phyloP scores from a whole-genome alignment of 2,797 vertebrate genomes.

The Nannoperca obscura region DNA sequence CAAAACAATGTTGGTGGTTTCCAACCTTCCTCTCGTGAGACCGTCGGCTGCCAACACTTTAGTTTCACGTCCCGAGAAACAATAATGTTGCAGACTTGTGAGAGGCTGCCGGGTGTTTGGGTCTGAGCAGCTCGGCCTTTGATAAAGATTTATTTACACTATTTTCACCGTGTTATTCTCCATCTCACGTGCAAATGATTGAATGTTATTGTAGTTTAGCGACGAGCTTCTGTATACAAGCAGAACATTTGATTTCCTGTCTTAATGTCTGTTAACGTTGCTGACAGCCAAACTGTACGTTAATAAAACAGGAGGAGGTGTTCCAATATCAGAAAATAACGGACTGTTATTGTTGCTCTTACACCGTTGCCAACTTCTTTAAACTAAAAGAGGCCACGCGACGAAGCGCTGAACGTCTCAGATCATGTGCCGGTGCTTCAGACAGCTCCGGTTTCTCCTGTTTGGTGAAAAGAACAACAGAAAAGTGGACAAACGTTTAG shows the following conservation, averaged over 20 bases:
- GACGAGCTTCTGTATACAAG: neutral
- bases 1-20: slow-evolving; percentile 2
- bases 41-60: neutral
- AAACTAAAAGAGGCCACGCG: neutral
- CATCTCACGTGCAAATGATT: fast-evolving
- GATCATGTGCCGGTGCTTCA: too few relatives aligned
- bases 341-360: neutral
- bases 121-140: slow-evolving; percentile 19
- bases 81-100: neutral
- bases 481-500: neutral
- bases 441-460: too few relatives aligned
- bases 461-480: too few relatives aligned
- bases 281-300: neutral
- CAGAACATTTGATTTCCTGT: neutral
- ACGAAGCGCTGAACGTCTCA: neutral
- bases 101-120: neutral
- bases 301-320: neutral
- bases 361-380: neutral
- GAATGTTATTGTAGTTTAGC: neutral
- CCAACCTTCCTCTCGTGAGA: slow-evolving; percentile 15
- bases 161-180: neutral
- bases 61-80: slow-evolving; percentile 32
- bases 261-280: neutral
- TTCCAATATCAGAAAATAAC: neutral
- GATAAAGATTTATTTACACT: neutral